Percentiles rank a stretch among this genome's conserved stretches.
Evolutionary conservation across 2,113 vertebrate genomes (phyloP).

Genomic region (Anguilla japonica): DNA sequence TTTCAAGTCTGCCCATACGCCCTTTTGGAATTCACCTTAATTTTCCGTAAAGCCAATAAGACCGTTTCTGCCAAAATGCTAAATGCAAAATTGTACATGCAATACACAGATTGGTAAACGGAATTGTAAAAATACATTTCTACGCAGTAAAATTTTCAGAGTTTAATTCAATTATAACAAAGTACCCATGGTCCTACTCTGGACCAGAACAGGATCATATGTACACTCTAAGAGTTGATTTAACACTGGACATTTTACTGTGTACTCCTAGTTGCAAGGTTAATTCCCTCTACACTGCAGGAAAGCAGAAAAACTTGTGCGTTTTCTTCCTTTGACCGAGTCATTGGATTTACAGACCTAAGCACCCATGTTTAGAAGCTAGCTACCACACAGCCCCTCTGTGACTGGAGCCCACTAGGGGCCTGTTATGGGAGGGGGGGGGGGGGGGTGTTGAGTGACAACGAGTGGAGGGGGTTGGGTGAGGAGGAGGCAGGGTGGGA

Average conservation of each 20-base stretch:
- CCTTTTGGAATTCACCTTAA: slow-evolving; percentile 33
- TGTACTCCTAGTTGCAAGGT: too few relatives aligned
- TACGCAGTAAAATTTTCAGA: too few relatives aligned
- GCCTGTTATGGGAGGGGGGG: neutral
- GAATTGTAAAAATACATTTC: too few relatives aligned
- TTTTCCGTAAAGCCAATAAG: slow-evolving; percentile 11
- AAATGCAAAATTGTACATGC: neutral
- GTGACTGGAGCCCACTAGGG: neutral
- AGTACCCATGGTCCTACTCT: too few relatives aligned
- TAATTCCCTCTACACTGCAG: neutral
- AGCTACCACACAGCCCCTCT: neutral
- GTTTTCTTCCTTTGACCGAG: neutral
- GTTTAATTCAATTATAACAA: too few relatives aligned
- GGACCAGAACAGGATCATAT: too few relatives aligned
- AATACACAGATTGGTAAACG: neutral
- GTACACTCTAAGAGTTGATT: too few relatives aligned
- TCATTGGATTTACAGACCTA: neutral
- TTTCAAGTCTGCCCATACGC: slow-evolving; percentile 41
- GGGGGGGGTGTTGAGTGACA: neutral
- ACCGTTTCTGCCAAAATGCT: neutral
- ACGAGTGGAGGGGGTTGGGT: neutral
- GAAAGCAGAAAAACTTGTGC: neutral
- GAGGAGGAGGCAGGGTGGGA: neutral
- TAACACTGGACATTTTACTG: too few relatives aligned
- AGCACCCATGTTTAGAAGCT: neutral